Evolutionary conservation across 2,888 invertebrate genomes (phyloP).

Genomic region (Philhelius pedissequus): DNA sequence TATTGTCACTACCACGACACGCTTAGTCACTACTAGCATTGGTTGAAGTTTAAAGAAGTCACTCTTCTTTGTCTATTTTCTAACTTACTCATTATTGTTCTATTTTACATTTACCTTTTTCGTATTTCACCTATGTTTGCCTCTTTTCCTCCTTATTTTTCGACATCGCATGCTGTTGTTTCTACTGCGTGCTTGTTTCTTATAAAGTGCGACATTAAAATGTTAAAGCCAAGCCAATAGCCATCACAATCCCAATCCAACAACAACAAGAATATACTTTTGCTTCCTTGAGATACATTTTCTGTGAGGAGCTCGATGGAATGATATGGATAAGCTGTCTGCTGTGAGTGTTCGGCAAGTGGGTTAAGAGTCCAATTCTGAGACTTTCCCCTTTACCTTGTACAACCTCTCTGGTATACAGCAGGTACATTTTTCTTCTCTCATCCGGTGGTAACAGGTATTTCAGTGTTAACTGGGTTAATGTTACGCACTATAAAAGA

Average conservation of each 20-base stretch:
- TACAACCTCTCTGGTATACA: neutral
- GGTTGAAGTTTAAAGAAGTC: neutral
- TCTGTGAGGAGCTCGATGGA: neutral
- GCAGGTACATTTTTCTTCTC: constrained; percentile 15
- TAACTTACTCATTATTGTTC: neutral
- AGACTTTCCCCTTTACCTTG: constrained; percentile 25
- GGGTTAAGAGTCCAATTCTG: constrained; percentile 64
- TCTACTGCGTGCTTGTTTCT: constrained; percentile 12
- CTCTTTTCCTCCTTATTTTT: neutral
- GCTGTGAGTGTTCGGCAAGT: constrained; percentile 15
- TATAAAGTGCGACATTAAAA: constrained; percentile 46
- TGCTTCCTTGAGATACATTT: constrained; percentile 48
- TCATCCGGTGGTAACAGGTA: constrained; percentile 52
- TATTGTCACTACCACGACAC: neutral
- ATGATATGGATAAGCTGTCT: neutral
- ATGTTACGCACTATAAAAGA: constrained; percentile 64
- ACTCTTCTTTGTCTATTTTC: neutral
- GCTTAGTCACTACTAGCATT: constrained; percentile 1
- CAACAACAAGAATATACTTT: constrained; percentile 6
- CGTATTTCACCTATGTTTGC: neutral
- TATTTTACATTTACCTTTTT: neutral
- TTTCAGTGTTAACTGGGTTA: constrained; percentile 57
- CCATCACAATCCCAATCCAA: neutral
- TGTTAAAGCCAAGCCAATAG: constrained; percentile 35
- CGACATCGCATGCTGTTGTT: neutral